Conservation (phyloP, 2,888 invertebrate species). For the Mylabris sibirica region DNA sequence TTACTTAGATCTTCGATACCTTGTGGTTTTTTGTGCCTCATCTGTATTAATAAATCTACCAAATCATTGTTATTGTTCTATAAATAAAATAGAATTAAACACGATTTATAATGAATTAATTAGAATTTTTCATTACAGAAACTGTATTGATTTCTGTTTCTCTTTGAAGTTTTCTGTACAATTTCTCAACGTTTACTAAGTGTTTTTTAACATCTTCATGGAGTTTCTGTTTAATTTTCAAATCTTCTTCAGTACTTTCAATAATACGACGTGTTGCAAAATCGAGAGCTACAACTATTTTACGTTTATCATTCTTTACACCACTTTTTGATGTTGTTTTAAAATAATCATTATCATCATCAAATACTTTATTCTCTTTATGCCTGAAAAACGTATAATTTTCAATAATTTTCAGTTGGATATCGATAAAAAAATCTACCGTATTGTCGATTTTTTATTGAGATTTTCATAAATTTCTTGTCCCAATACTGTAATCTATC, state of each 20-base stretch:
- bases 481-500: slow-evolving; percentile 45
- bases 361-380: slow-evolving; percentile 77
- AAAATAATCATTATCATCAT: slow-evolving; percentile 96
- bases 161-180: slow-evolving; percentile 49
- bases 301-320: slow-evolving; percentile 50
- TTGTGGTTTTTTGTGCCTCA: slow-evolving; percentile 51
- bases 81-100: slow-evolving; percentile 19
- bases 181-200: slow-evolving; percentile 49
- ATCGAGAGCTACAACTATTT: slow-evolving; percentile 58
- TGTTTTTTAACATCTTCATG: slow-evolving; percentile 51
- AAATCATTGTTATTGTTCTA: slow-evolving; percentile 50
- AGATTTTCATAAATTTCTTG: slow-evolving; percentile 36
- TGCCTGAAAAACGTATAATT: slow-evolving; percentile 37
- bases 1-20: slow-evolving; percentile 47
- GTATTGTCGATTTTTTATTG: slow-evolving; percentile 38
- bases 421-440: slow-evolving; percentile 6
- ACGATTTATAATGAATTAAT: neutral
- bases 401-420: neutral
- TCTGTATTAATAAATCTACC: slow-evolving; percentile 51
- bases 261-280: slow-evolving; percentile 56
- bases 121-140: slow-evolving; percentile 10
- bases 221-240: slow-evolving; percentile 49
- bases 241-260: slow-evolving; percentile 50
- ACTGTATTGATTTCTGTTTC: slow-evolving; percentile 36
- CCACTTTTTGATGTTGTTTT: slow-evolving; percentile 75